Evolutionary conservation across 2,113 vertebrate genomes (phyloP).

Genomic region (Dicaeum eximium): DNA sequence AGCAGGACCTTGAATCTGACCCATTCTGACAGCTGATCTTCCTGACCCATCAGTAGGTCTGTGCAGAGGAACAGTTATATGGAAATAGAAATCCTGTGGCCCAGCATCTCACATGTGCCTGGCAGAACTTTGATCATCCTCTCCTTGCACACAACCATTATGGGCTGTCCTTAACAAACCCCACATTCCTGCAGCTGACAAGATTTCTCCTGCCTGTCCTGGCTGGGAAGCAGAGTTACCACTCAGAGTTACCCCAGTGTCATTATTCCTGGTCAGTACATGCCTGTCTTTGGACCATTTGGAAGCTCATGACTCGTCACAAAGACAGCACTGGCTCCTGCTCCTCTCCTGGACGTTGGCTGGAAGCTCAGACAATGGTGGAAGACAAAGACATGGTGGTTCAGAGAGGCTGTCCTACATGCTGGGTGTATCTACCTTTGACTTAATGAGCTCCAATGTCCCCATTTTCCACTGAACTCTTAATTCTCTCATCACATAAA

Average conservation of each 20-base stretch:
- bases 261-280: neutral
- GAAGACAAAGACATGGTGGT: neutral
- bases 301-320: neutral
- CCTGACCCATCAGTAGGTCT: neutral
- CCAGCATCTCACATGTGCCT: neutral
- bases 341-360: neutral
- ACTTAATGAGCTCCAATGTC: neutral
- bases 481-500: neutral
- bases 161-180: neutral
- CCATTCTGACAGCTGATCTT: neutral
- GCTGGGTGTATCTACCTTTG: neutral
- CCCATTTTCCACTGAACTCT: neutral
- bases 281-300: neutral
- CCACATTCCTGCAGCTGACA: neutral
- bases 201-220: neutral
- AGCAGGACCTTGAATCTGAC: neutral
- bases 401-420: neutral
- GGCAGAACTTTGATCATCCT: neutral
- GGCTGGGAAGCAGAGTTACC: neutral
- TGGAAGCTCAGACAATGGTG: neutral
- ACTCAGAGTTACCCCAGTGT: neutral
- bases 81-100: neutral
- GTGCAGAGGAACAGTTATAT: neutral
- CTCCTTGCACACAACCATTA: neutral
- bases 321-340: neutral